phyloP scores from a whole-genome alignment of 1,140 invertebrate genomes.

The Cyclina sinensis region DNA sequence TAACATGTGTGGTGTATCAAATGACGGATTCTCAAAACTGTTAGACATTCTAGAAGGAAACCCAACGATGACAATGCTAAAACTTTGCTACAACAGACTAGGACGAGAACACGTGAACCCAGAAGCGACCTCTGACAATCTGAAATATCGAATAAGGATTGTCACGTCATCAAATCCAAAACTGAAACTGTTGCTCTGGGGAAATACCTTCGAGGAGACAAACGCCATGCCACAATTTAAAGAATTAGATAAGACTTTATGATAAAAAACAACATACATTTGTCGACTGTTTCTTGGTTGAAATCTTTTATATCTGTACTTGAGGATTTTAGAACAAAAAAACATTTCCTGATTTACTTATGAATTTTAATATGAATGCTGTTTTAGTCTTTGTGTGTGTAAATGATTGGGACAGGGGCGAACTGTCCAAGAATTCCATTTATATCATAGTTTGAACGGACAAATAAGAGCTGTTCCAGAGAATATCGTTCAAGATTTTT shows the following conservation, averaged over 20 bases:
- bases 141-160: conserved; percentile 81
- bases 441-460: no score
- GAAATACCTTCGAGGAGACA: conserved; percentile 83
- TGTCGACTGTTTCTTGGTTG: no score
- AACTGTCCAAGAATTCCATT: no score
- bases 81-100: conserved; percentile 82
- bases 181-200: conserved; percentile 85
- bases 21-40: conserved; percentile 83
- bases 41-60: conserved; percentile 83
- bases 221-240: not conserved
- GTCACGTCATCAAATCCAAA: conserved; percentile 85
- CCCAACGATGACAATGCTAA: conserved; percentile 77
- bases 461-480: no score
- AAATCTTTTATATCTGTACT: no score
- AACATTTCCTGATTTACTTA: no score
- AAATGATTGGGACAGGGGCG: no score
- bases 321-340: no score
- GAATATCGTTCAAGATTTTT: no score
- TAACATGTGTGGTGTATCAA: conserved; percentile 85
- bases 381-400: no score
- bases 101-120: conserved; percentile 78
- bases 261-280: no score
- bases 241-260: not conserved
- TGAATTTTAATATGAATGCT: no score
- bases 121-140: conserved; percentile 79